Evolutionary conservation across 2,888 invertebrate genomes (phyloP), one percentile per base, ranked within the genome.

Genomic region (Sminthurinus aureus): DNA sequence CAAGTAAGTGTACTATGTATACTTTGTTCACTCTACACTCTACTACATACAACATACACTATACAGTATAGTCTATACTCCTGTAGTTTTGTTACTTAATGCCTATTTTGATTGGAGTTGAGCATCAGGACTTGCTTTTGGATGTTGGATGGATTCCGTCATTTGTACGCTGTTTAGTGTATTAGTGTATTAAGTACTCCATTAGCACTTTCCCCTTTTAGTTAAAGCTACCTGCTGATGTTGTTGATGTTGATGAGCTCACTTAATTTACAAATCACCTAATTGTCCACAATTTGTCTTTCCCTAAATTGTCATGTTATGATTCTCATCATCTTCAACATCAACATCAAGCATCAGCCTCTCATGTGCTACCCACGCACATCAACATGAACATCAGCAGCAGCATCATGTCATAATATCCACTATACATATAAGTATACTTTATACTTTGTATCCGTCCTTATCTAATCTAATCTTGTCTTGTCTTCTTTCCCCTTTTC

Each of bases 201-300:
- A 52, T 52, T 51, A 76, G 58, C 76, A 76, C 76, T 76, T 76
- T 76, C 76, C 76, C 76, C 22, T 52, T 76, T 58, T 58, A 71
- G 11, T n/a, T 20, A 15, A 51, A 75, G 50, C 58, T 58, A 58
- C 58, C 58, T 58, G 18, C 58, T 38, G 58, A 58, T 18, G 58
- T 58, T 18, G 58, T 58, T 76, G 58, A 15, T 18, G 58, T 58
- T 76, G 76, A 76, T 76, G 58, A 76, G 58, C 22, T n/a, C 24
- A 52, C 76, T 76, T 76, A 24, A 52, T 76, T 52, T 58, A 52
- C 76, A 24, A 76, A 76, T 51, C 76, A 76, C 58, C 58, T 76
- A 76, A 76, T 76, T 76, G 76, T 76, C 18, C 20, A 50, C 51
- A 75, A 75, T 75, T 75, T 75, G n/a, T 51, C 51, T 51, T 51